Evolutionary conservation across 2,113 vertebrate species (phyloP), one percentile per base, ranked within the genome.

Genomic region (Trematomus loennbergii): DNA sequence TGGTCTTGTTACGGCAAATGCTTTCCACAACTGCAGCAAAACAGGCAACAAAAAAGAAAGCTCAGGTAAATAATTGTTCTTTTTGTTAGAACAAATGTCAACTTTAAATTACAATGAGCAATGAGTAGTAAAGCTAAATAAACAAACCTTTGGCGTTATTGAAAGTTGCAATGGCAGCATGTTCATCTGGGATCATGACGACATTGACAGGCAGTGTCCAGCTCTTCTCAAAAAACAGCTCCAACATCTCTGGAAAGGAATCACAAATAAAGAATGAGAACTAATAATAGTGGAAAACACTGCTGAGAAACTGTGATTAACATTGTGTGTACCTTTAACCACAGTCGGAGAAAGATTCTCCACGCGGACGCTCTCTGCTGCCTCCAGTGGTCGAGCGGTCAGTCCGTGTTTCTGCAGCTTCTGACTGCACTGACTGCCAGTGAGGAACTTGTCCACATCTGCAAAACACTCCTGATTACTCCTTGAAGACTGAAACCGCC

Each of bases 81-180:
- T 9, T 9, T 54, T 36, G 59, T 66, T 76, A 22, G 17, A 40
- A 67, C 43, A 13, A 20, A 10, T 20, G 0, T 43, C 12, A 5
- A 72, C 15, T 40, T 40, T 40, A 40, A 40, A 40, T 40, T 40
- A 40, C 8, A 40, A 40, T 40, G 36, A 40, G 36, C 36, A 40
- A 33, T 58, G 15, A 7, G n/a, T 10, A 69, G 16, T 72, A 25
- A 13, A 79, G 61, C 0, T n/a, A 45, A 9, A 68, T 46, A 7
- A 6, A 12, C 8, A 69, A 96, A 99, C 97, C 96, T 95, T 94
- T 75, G 4, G 86, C 43, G 74, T 95, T 62, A 40, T 3, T 54
- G 83, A 98, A 97, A 0, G 93, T 94, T 85, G 97, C 15, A 9
- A 97, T 75, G 25, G 96, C 97, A 10, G 96, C 95, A 46, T 93